These are phyloP conservation scores for Arvicanthis niloticus DNA, from an alignment of 2,113 vertebrate genomes.

Conservation along the genomic window DNA sequence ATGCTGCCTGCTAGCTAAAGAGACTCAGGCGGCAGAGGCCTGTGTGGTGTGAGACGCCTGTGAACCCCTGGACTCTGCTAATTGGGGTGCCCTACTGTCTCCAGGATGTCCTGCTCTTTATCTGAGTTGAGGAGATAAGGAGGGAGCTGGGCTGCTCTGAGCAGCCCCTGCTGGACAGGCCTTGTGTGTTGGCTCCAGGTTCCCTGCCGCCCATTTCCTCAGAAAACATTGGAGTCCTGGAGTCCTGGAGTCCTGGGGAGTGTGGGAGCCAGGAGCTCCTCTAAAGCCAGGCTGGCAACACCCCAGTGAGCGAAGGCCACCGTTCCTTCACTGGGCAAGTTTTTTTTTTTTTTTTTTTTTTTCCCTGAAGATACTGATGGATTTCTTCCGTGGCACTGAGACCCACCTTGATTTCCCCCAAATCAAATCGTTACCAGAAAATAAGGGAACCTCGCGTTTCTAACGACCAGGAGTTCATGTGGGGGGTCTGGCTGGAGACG, in stretches of 20 bases:
- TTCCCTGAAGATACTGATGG: neutral
- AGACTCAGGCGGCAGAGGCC: fast-evolving
- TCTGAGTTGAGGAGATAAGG: constrained; percentile 85
- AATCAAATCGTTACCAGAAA: neutral
- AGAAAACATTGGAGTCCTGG: fast-evolving
- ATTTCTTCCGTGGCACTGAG: too few species aligned
- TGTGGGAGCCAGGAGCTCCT: fast-evolving
- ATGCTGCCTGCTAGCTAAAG: constrained; percentile 62
- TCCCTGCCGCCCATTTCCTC: constrained; percentile 37
- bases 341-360: too few species aligned
- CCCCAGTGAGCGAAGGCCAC: fast-evolving
- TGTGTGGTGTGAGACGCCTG: neutral
- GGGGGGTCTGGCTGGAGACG: neutral
- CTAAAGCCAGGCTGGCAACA: fast-evolving
- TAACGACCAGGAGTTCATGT: fast-evolving
- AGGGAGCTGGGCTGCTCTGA: constrained; percentile 78
- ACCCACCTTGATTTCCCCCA: neutral
- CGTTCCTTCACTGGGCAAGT: neutral
- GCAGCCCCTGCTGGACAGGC: constrained; percentile 60
- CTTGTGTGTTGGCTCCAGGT: constrained; percentile 44
- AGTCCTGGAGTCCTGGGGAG: too few species aligned
- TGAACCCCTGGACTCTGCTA: constrained; percentile 83
- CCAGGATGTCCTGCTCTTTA: constrained; percentile 52
- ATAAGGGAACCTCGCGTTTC: fast-evolving
- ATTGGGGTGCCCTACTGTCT: constrained; percentile 82